These are phyloP conservation scores for Cryptocephalus primarius DNA, from an alignment of 2,888 invertebrate species.

Conservation along the genomic window DNA sequence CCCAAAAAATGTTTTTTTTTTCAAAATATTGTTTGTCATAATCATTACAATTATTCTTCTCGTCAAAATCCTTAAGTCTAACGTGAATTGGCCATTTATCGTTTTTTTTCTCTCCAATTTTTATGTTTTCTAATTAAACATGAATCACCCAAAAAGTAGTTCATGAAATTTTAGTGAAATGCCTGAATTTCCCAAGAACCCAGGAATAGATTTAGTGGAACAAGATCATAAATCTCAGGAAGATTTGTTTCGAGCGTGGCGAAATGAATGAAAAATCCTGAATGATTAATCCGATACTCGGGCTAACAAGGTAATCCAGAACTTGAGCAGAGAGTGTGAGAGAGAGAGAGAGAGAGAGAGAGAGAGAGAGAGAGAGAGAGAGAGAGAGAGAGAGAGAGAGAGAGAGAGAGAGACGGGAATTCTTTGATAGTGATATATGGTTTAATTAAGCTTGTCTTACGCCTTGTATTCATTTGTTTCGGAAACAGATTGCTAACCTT, in stretches of 20 bases:
- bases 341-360: neutral
- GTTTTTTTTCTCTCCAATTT: too few relatives aligned
- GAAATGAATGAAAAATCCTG: slow-evolving; percentile 11
- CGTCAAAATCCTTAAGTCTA: too few relatives aligned
- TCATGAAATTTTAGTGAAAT: slow-evolving; percentile 8
- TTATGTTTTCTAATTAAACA: too few relatives aligned
- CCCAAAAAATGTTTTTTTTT: too few relatives aligned
- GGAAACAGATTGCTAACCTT: slow-evolving; percentile 35
- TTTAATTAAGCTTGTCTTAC: slow-evolving; percentile 39
- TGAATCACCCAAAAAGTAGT: slow-evolving; percentile 5
- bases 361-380: neutral
- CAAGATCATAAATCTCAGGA: slow-evolving; percentile 25
- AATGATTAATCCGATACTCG: slow-evolving; percentile 34
- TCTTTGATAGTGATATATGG: slow-evolving; percentile 35
- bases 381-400: neutral
- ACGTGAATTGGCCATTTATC: too few relatives aligned
- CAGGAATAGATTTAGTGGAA: slow-evolving; percentile 19
- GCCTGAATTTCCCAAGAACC: slow-evolving; percentile 12
- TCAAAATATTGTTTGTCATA: too few relatives aligned
- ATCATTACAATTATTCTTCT: too few relatives aligned
- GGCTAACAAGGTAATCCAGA: slow-evolving; percentile 35
- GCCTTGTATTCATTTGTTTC: slow-evolving; percentile 39
- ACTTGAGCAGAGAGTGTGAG: slow-evolving; percentile 13
- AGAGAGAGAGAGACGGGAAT: neutral
- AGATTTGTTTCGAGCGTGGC: slow-evolving; percentile 22